phyloP scores from a whole-genome alignment of 2,888 invertebrate species.

The Thymelicus sylvestris region DNA sequence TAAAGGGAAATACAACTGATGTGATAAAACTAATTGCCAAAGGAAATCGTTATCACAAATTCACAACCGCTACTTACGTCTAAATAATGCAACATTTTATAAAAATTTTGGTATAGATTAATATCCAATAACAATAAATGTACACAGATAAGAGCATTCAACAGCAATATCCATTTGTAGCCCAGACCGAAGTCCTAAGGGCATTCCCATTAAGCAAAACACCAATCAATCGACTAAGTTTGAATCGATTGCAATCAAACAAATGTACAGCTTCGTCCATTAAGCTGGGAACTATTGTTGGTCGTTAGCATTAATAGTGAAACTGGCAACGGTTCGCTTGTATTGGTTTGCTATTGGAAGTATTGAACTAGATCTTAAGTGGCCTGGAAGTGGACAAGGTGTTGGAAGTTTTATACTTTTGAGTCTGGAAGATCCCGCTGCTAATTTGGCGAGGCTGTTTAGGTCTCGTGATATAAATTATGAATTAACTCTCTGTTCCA shows the following conservation, averaged over 20 bases:
- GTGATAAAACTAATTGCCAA: too few relatives aligned
- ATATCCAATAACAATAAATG: neutral
- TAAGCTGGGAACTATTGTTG: slow-evolving; percentile 7
- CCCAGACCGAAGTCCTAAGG: neutral
- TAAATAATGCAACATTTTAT: too few relatives aligned
- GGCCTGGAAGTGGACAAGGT: neutral
- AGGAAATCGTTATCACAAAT: too few relatives aligned
- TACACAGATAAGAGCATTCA: neutral
- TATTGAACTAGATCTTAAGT: neutral
- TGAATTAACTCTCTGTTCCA: too few relatives aligned
- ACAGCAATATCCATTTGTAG: slow-evolving; percentile 6
- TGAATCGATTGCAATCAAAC: slow-evolving; percentile 13
- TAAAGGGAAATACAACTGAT: too few relatives aligned
- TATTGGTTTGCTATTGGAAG: neutral
- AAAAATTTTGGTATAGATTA: too few relatives aligned
- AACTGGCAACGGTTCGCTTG: neutral
- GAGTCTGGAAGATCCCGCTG: neutral
- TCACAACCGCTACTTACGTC: too few relatives aligned
- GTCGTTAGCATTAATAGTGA: slow-evolving; percentile 9
- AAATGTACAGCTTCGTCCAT: slow-evolving; percentile 15
- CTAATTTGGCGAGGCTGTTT: too few relatives aligned
- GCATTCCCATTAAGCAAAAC: slow-evolving; percentile 12
- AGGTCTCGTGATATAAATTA: neutral
- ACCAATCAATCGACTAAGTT: slow-evolving; percentile 18
- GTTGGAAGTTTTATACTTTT: neutral